Evolutionary conservation across 2,113 vertebrate species (phyloP), one percentile per base, ranked within the genome.

Genomic region (Bothrops jararaca): DNA sequence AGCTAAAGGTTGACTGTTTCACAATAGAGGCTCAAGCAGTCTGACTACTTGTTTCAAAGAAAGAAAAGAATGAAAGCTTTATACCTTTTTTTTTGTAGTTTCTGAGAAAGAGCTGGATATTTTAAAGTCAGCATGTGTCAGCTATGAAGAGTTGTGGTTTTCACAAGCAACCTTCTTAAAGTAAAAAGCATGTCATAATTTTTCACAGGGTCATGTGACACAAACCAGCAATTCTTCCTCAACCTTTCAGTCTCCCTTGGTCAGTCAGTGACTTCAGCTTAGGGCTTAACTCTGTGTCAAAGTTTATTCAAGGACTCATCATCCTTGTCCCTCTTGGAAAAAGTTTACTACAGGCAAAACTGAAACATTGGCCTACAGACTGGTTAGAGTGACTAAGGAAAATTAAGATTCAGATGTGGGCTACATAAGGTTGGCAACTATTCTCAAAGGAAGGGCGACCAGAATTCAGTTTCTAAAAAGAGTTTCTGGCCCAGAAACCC

Each of bases 1-100:
- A 93, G 64, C 1, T 20, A 95, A 89, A 92, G 88, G 92, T 94
- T 80, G 85, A 5, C 88, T 95, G 54, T 96, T 96, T 93, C 93
- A 93, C 91, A 95, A 95, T 69, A 93, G 86, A 90, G 50, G 20
- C 29, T 88, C 60, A 89, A 56, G 50, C 74, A 90, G 80, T 15
- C 57, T 89, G 57, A 93, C 92, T 8, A 29, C 85, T 94, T 91
- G 86, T 93, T 85, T 94, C 85, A 94, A 53, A 3, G 50, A 50
- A 34, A 54, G 24, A 26, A 6, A 90, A 23, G 5, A 57, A n/a
- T 1, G 74, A 80, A 80, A 80, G 5, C 12, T 6, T 52, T 48
- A 24, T 4, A 85, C 9, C n/a, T 91, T 6, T 90, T 50, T 91
- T 56, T 57, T 3, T 13, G 1, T 53, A 50, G 34, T 91, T 96